A percentile compares a stretch with the other conserved stretches of the same genome.
Evolutionary conservation across 2,888 invertebrate genomes (phyloP).

Genomic region (Sarcophaga rosellei): DNA sequence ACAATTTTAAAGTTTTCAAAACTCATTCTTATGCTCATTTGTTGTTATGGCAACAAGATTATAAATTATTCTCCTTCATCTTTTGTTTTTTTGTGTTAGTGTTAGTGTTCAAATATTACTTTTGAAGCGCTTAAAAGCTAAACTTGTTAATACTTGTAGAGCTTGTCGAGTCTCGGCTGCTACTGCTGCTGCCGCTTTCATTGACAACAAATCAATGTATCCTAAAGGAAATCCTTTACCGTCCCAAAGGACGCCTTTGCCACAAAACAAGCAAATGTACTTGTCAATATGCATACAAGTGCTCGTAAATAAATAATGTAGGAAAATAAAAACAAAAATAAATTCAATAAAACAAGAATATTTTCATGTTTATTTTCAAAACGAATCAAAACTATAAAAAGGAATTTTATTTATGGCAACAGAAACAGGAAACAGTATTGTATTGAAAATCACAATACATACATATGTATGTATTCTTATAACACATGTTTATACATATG

Average conservation of each 20-base stretch:
- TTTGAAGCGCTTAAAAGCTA: background rate
- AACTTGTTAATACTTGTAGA: background rate
- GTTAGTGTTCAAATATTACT: background rate
- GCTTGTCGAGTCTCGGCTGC: too few relatives aligned
- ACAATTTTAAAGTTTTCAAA: too few relatives aligned
- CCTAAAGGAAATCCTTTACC: slow-evolving; percentile 13
- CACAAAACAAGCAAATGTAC: background rate
- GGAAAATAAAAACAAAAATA: background rate
- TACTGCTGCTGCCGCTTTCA: background rate
- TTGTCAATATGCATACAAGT: background rate
- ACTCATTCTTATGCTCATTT: too few relatives aligned
- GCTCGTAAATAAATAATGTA: background rate
- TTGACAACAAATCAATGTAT: slow-evolving; percentile 8
- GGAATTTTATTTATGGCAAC: slow-evolving; percentile 30
- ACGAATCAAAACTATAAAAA: background rate
- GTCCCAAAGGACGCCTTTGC: background rate
- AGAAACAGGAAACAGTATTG: background rate
- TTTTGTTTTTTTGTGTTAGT: background rate
- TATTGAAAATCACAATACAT: too few relatives aligned
- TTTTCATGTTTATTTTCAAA: too few relatives aligned
- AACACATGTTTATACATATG: too few relatives aligned
- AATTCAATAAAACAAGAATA: slow-evolving; percentile 20
- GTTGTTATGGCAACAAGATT: too few relatives aligned
- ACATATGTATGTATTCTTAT: too few relatives aligned
- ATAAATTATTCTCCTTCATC: too few relatives aligned